Evolutionary conservation across 2,888 invertebrate species (phyloP), one percentile per base, ranked within the genome.

Genomic region (Harpalus rufipes): DNA sequence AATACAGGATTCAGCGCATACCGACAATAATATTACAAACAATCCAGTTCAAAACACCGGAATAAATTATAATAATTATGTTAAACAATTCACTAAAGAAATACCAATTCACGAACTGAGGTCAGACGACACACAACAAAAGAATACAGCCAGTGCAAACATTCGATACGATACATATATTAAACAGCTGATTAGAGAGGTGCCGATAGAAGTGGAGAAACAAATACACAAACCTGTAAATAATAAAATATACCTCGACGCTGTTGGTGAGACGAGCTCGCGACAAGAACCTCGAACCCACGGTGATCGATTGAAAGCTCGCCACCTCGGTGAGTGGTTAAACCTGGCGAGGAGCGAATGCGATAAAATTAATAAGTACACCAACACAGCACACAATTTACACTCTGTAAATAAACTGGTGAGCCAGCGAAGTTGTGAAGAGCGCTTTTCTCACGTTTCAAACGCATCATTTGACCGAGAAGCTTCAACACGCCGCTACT

Each of bases 251-350:
- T 80, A 74, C 51, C 51, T 44, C 16, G 63, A 39, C 14, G 76
- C 65, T n/a, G 14, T 59, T 7, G 14, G 4, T 81, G 86, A 61
- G 87, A 88, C 61, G 32, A 32, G 32, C 32, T 74, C 16, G 76
- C 79, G 72, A 56, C 58, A 14, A 61, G 87, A 88, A 65, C 79
- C 21, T 82, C 81, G 74, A 21, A 44, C 68, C 18, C 80, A 58
- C 32, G 79, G 63, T 10, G 87, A 88, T 87, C 89, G 85, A 21
- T 87, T 91, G 59, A 89, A 90, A 84, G 91, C 91, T 2, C 89
- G 89, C 86, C 89, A 90, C 74, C 89, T 92, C 72, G 90, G 91
- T 32, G 93, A 93, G 86, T 93, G 93, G 93, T 89, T 92, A 76
- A 89, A 91, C 41, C 90, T 92, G 74, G 92, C 92, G 16, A 90